Base-by-base conservation (phyloP, 2,888 invertebrate species). In the Cryptus viduatorius region DNA sequence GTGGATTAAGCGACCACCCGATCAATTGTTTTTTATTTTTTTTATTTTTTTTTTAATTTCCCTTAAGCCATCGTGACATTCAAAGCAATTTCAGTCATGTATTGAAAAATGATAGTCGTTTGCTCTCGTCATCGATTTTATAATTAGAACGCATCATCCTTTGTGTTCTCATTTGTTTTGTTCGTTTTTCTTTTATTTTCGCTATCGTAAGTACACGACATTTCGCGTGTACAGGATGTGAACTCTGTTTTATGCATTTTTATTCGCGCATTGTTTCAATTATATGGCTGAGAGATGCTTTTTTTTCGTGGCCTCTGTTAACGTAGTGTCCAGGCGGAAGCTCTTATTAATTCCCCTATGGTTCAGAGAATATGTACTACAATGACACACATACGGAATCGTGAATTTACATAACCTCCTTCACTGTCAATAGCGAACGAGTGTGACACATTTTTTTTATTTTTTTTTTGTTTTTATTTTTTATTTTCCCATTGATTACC, bases 341-440 rank as follows among this genome's bases (percentile, higher is more conserved):
- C 83, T 81, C 83, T 82, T 71, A 46, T 68, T 44, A 12, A 71
- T 73, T 81, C 75, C 72, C 77, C 67, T 31, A 78, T 71, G 8
- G 19, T 79, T 73, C 59, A 76, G 71, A 83, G 77, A 83, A 84
- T 77, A 84, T 71, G 46, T 71, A 78, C 80, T 85, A 81, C 81
- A 81, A 83, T 83, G 84, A 86, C 84, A 84, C 83, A 82, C 79
- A 87, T 76, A 75, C 81, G 81, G 53, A 82, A 59, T 82, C 69
- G 65, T 56, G 64, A 79, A 48, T 71, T 81, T 75, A 46, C 75
- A 72, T 73, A 48, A 77, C 53, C 59, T 71, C 65, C 24, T 67
- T 61, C 71, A 14, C 31, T 29, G 31, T 76, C 65, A 71, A 46
- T 67, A 61, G 73, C 71, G 72, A 75, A 78, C 46, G 69, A 64